These are phyloP conservation scores for Muntiacus reevesi DNA, from an alignment of 2,113 vertebrate genomes.

Conservation along the genomic window DNA sequence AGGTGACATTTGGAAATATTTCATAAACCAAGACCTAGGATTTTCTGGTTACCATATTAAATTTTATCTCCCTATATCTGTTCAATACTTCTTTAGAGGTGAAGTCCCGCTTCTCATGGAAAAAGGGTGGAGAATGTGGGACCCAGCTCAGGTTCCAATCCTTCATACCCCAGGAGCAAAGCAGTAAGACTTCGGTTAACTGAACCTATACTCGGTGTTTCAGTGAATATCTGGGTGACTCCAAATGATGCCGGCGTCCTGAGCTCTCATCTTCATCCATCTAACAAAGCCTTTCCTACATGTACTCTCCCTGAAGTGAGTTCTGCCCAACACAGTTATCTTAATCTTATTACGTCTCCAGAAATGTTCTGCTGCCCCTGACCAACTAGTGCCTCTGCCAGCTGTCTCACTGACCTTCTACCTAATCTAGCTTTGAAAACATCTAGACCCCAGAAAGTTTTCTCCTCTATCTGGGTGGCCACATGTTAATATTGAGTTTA, in stretches of 20 bases:
- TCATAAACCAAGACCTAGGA: neutral
- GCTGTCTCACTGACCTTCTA: neutral
- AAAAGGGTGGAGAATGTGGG: neutral
- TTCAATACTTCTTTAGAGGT: neutral
- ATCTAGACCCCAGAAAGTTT: neutral
- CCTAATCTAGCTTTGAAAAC: neutral
- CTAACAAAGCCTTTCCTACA: neutral
- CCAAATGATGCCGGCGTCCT: neutral
- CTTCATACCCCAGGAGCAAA: neutral
- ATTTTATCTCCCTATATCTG: neutral
- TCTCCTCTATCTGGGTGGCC: neutral
- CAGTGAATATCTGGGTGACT: neutral
- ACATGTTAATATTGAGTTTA: neutral
- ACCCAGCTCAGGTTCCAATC: neutral
- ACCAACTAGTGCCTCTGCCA: neutral
- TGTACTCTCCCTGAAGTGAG: neutral
- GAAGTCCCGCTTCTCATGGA: neutral
- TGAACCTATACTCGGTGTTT: neutral
- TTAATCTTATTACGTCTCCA: neutral
- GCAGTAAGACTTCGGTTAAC: neutral
- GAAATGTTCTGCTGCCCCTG: neutral
- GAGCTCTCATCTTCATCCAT: neutral
- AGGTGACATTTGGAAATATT: neutral
- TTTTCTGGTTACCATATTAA: neutral
- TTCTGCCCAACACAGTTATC: neutral